Percentiles rank a stretch among this genome's conserved stretches.
Conservation (phyloP, 2,113 vertebrate species). For the Syrmaticus mikado region DNA sequence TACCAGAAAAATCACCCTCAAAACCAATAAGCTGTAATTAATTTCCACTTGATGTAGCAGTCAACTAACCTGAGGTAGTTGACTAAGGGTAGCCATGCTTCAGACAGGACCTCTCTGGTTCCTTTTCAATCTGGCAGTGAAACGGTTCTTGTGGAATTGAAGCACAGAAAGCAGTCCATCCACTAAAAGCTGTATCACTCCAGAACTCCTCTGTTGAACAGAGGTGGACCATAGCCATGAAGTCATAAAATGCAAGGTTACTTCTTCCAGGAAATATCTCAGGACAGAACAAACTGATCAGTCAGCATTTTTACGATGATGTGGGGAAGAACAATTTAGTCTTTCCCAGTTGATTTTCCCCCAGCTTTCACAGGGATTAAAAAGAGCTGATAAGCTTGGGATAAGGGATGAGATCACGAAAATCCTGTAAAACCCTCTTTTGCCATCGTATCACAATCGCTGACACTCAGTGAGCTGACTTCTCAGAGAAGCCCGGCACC, state of each 20-base stretch:
- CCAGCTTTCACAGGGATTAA: neutral
- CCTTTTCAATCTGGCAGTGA: neutral
- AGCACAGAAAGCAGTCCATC: neutral
- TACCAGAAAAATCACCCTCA: neutral
- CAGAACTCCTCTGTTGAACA: neutral
- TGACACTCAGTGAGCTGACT: neutral
- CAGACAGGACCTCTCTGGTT: neutral
- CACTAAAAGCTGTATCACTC: neutral
- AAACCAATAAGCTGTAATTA: neutral
- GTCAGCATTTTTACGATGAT: neutral
- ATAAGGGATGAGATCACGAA: constrained; percentile 13
- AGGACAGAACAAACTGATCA: neutral
- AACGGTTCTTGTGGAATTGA: neutral
- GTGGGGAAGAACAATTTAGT: neutral
- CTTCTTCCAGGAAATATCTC: constrained; percentile 35
- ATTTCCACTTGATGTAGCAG: neutral
- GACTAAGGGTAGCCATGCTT: neutral
- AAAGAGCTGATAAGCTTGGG: neutral
- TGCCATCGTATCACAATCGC: accelerated
- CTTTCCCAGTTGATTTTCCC: neutral
- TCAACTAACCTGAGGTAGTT: too few species aligned
- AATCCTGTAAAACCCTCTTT: neutral
- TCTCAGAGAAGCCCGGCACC: neutral
- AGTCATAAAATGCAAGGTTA: neutral
- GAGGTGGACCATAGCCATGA: neutral